Base-by-base conservation (phyloP, 1,140 invertebrate species). In the Daktulosphaira vitifoliae region DNA sequence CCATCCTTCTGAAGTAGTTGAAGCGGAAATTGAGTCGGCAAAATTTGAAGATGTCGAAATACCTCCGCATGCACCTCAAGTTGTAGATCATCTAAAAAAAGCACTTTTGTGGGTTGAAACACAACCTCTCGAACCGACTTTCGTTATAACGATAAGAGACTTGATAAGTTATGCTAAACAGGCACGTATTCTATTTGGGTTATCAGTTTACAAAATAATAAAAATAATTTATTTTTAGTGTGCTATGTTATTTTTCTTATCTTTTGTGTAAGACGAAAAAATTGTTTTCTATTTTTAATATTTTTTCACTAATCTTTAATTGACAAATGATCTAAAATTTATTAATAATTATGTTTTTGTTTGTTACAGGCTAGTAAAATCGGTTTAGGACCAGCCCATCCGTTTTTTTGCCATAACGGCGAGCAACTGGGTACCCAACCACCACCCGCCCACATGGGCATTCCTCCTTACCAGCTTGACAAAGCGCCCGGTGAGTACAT, bases 401-500 rank as follows among this genome's bases (percentile, higher is more conserved):
- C 89, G 20, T 88, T 92, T 75, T 94, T 96, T 79, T 93, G 92
- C 76, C 89, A 90, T 71, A 92, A 90, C 73, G 91, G 91, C 54
- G 81, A 81, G 49, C 83, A 83, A 46, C 84, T 88, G 71, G 78
- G 90, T 70, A 83, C 88, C 37, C 91, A 93, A 77, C 93, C 93
- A 65, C 93, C 94, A 20, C 93, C 94, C 13, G 93, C 94, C 69
- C 93, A 96, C 76, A 96, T 95, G 90, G 93, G 93, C 71, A 95
- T 96, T 71, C 90, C 91, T 65, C 90, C 92, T 46, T 94, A 96
- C 77, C 88, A 92, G 75, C 78, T 90, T 74, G 88, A 90, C 76
- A 87, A 87, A 72, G 80, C 79, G 71, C 77, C 78, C 71, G 79
- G 78, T 86, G 78, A 84, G 84, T 84, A 78, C 70, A 33, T 62